Base-by-base conservation (phyloP, 2,888 invertebrate genomes). In the Melanargia galathea region DNA sequence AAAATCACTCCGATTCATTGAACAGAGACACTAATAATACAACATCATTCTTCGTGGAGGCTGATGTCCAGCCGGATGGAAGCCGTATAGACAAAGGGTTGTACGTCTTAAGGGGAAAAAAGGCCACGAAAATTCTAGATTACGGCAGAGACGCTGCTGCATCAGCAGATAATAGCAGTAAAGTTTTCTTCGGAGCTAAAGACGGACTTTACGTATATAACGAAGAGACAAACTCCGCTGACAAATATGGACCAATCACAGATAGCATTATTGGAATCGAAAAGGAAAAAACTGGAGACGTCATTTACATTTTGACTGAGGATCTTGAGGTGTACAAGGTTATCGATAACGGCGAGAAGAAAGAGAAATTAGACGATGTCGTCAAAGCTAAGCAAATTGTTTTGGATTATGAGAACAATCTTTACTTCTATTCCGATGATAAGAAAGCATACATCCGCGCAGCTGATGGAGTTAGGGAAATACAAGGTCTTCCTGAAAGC, bases 311-410 rank as follows among this genome's bases (percentile, higher is more conserved):
- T 20, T 51, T 90, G 0, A 84, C 83, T 5, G 78, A 79, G 30
- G 74, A 81, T 20, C 72, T 82, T 18, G 71, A 78, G 24, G 51
- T 89, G 0, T 87, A 78, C 69, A 84, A 82, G 72, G 82, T 88
- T 0, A 79, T 80, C 5, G 78, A 84, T 10, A 71, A 77, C 4
- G 89, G 87, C 2, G 80, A 73, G 0, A 78, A 75, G 20, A 86
- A 84, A 48, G 77, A 77, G 4, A 74, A 77, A 63, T 18, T 88
- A 0, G 73, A 77, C 0, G 73, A 75, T 5, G 71, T 83, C 4
- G 73, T 71, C 0, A 76, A 82, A 6, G 85, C 85, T 0, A 73
- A 78, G 49, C 75, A 84, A 71, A 80, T 90, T 0, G 75, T 81
- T 24, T 40, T 87, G 0, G 90, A 88, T 72, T 76, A 68, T 18